These are phyloP conservation scores for Sturmia bella DNA, from an alignment of 2,888 invertebrate species.

Conservation along the genomic window DNA sequence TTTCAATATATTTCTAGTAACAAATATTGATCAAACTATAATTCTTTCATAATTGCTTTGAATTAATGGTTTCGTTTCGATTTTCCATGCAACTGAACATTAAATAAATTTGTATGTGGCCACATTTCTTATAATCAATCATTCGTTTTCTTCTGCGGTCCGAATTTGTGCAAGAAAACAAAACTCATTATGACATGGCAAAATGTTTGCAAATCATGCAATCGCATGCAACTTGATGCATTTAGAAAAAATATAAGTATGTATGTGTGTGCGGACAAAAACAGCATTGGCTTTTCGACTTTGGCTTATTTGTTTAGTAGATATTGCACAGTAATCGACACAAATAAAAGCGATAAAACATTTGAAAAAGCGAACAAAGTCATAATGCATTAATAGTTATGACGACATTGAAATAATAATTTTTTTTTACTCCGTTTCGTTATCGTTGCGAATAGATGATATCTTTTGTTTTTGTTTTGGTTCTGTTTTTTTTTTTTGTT, in stretches of 20 bases:
- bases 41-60: conserved; percentile 8
- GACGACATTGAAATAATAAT: conserved; percentile 66
- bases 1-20: too few relatives aligned
- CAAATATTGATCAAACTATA: too few relatives aligned
- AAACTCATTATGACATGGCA: conserved; percentile 50
- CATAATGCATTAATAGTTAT: conserved; percentile 66
- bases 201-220: conserved; percentile 54
- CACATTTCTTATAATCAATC: conserved; percentile 55
- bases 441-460: conserved; percentile 18
- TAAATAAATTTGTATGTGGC: not conserved
- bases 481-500: not conserved
- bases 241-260: not conserved
- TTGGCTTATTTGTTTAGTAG: conserved; percentile 31
- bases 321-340: conserved; percentile 40
- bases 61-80: not conserved
- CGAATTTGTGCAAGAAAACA: conserved; percentile 7
- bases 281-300: conserved; percentile 34
- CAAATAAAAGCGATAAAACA: conserved; percentile 13
- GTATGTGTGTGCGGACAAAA: not conserved
- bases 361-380: conserved; percentile 19
- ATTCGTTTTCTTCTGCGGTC: conserved; percentile 7
- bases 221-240: conserved; percentile 45
- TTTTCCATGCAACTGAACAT: conserved; percentile 1
- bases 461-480: too few relatives aligned
- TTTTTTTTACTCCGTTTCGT: conserved; percentile 38